Base-by-base conservation (phyloP, 2,113 vertebrate species). In the Tachysurus vachellii region DNA sequence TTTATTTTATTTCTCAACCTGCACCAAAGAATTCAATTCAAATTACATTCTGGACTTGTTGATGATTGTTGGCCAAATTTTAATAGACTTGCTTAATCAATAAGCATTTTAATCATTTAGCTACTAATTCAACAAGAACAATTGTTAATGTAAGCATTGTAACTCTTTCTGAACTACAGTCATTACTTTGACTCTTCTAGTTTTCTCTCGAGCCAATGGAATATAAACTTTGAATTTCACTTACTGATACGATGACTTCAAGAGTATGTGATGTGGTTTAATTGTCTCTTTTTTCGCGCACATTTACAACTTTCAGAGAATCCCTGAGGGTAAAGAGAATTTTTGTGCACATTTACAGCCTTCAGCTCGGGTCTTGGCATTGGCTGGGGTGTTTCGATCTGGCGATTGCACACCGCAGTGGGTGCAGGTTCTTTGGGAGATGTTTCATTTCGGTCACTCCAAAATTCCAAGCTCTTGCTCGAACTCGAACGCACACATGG, bases 311-410 rank as follows among this genome's bases (percentile, higher is more conserved):
- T 89, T 92, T 66, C 54, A 71, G 89, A 87, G 87, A 89, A 91
- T 91, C 87, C 88, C 86, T 90, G 89, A 91, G 87, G 88, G 89
- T 93, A 92, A 92, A 93, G 86, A 94, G 92, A 88, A 90, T 91
- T 92, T 94, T 92, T 92, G 92, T 36, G 90, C 91, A 86, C 92
- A 90, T 92, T 94, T 93, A 92, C 61, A 88, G 80, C 85, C 86
- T 91, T 76, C 89, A 85, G 44, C 76, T 50, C 66, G 85, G 83
- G 86, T 86, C 62, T 57, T 77, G 90, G 83, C 86, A 61, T 87
- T 61, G 83, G 88, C 91, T 70, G 50, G 79, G 59, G 61, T 75
- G 47, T 70, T 85, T 62, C 75, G 82, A 86, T 91, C 82, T 53
- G 56, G 57, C 12, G 21, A 66, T 57, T 76, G 76, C 85, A 81